phyloP scores from a whole-genome alignment of 2,888 invertebrate genomes.

The Augiades crinisus region DNA sequence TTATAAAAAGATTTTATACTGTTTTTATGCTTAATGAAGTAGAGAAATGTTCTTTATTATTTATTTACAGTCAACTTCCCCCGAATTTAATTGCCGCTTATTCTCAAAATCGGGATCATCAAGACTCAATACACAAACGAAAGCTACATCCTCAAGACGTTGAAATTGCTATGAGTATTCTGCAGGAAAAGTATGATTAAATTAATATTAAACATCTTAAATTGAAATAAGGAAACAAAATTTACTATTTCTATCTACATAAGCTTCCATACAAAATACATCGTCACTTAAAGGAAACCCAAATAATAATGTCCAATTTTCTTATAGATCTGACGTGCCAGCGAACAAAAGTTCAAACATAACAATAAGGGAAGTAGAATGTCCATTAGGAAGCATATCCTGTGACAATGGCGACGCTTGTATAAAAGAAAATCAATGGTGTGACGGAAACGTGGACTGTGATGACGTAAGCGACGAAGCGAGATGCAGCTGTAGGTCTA shows the following conservation, averaged over 20 bases:
- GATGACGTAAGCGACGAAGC: conserved; percentile 89
- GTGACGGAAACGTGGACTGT: conserved; percentile 88
- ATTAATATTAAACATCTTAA: too few relatives aligned
- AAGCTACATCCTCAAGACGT: conserved; percentile 64
- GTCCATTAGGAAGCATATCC: conserved; percentile 49
- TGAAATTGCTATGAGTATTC: conserved; percentile 48
- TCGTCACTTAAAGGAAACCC: too few relatives aligned
- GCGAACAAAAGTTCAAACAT: conserved; percentile 37
- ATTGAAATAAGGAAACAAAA: too few relatives aligned
- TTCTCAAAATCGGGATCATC: conserved; percentile 43
- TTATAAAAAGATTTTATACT: too few relatives aligned
- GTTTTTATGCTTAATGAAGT: too few relatives aligned
- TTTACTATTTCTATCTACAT: too few relatives aligned
- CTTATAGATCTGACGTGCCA: conserved; percentile 38
- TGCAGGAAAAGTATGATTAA: conserved; percentile 6
- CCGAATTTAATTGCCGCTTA: conserved; percentile 35
- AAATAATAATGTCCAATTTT: neutral
- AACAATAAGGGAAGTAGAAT: conserved; percentile 47
- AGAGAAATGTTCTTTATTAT: neutral
- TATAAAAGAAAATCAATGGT: conserved; percentile 82
- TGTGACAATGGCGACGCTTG: conserved; percentile 69
- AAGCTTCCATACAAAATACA: too few relatives aligned
- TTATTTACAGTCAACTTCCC: conserved; percentile 39
- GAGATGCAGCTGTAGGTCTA: conserved; percentile 86
- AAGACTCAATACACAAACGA: conserved; percentile 34